phyloP scores from a whole-genome alignment of 2,888 invertebrate species.

The Dioctria rufipes region DNA sequence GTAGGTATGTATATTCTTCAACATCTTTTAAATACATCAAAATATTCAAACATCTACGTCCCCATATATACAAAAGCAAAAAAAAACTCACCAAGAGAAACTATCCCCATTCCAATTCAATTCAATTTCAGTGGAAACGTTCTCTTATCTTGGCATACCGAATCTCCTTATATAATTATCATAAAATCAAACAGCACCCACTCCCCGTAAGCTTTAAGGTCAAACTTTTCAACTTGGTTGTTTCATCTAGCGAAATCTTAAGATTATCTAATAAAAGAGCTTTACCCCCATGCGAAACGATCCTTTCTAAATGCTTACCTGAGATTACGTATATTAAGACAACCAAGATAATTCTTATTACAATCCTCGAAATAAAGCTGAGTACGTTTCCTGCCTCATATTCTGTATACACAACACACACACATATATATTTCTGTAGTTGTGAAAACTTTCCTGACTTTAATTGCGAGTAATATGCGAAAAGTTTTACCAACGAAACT shows the following conservation, averaged over 20 bases:
- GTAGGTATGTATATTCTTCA: no score
- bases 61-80: no score
- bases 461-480: slow-evolving; percentile 50
- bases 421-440: slow-evolving; percentile 41
- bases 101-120: background rate
- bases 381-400: slow-evolving; percentile 19
- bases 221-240: slow-evolving; percentile 29
- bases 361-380: slow-evolving; percentile 27
- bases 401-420: background rate
- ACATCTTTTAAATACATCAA: no score
- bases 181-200: slow-evolving; percentile 23
- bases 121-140: background rate
- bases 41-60: no score
- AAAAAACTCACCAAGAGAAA: no score
- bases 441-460: slow-evolving; percentile 47
- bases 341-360: slow-evolving; percentile 28
- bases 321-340: slow-evolving; percentile 33
- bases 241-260: slow-evolving; percentile 9
- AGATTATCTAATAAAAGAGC: slow-evolving; percentile 43
- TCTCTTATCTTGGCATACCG: background rate
- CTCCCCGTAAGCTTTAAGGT: slow-evolving; percentile 24
- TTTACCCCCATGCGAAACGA: slow-evolving; percentile 13
- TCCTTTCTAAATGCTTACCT: slow-evolving; percentile 32
- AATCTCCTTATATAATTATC: background rate
- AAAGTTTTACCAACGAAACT: slow-evolving; percentile 49